Conservation (phyloP, 1,140 invertebrate genomes). For the Drosophila leontia region DNA sequence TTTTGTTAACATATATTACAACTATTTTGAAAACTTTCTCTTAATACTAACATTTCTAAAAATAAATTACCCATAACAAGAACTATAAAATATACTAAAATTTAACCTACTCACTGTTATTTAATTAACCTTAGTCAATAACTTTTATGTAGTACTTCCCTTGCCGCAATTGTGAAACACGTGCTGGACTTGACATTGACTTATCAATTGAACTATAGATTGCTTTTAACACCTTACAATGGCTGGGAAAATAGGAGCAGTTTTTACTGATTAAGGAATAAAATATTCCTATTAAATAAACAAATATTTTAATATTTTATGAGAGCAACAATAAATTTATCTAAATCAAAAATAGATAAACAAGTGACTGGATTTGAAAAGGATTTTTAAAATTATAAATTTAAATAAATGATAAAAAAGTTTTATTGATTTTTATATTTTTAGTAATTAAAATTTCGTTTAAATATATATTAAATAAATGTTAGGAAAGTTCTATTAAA, state of each 20-base stretch:
- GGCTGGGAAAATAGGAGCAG: too few relatives aligned
- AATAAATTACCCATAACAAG: background rate
- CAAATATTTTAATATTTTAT: too few relatives aligned
- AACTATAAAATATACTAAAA: background rate
- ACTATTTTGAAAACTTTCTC: background rate
- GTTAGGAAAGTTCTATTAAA: background rate
- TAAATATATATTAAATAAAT: background rate
- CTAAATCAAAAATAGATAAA: background rate
- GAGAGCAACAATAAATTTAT: background rate
- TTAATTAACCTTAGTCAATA: conserved; percentile 14
- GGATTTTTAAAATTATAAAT: too few relatives aligned
- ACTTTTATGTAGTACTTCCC: background rate
- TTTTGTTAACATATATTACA: too few relatives aligned
- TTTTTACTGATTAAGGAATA: background rate
- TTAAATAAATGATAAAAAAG: too few relatives aligned
- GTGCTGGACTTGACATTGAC: conserved; percentile 63
- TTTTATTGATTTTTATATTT: too few relatives aligned
- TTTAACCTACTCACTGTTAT: background rate
- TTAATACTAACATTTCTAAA: background rate
- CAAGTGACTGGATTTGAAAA: too few relatives aligned
- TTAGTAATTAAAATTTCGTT: too few relatives aligned
- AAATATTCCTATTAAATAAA: too few relatives aligned
- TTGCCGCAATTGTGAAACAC: conserved; percentile 17
- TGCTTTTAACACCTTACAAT: background rate
- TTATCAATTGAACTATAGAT: conserved; percentile 61